phyloP scores from a whole-genome alignment of 1,140 invertebrate genomes.

The Stegodyphus mimosarum region DNA sequence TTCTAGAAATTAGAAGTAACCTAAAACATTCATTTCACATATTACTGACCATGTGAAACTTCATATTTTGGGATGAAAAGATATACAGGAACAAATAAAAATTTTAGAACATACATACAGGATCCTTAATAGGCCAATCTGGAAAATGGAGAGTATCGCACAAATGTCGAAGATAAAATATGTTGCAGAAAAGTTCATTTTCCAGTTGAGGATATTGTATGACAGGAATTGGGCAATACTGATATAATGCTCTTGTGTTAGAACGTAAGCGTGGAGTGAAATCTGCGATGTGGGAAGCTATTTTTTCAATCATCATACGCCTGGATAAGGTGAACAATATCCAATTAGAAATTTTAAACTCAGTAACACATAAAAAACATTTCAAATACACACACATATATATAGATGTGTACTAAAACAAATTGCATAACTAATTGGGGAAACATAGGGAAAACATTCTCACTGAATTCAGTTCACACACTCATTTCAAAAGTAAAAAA shows the following conservation, averaged over 20 bases:
- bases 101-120: slow-evolving; percentile 73
- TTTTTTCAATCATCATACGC: slow-evolving; percentile 94
- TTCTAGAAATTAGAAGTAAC: too few relatives aligned
- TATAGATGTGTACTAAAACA: too few relatives aligned
- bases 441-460: too few relatives aligned
- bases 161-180: slow-evolving; percentile 94
- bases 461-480: too few relatives aligned
- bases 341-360: too few relatives aligned
- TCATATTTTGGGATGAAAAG: too few relatives aligned
- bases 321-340: slow-evolving; percentile 68
- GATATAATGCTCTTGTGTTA: slow-evolving; percentile 94
- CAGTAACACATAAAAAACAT: too few relatives aligned
- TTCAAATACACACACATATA: too few relatives aligned
- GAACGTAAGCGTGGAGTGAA: slow-evolving; percentile 93
- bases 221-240: slow-evolving; percentile 95
- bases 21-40: too few relatives aligned
- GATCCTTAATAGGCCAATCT: slow-evolving; percentile 96
- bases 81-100: not conserved
- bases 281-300: slow-evolving; percentile 95
- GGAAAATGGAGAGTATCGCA: slow-evolving; percentile 92
- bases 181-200: slow-evolving; percentile 97
- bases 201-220: slow-evolving; percentile 95
- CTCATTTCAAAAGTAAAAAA: too few relatives aligned
- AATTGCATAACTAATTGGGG: too few relatives aligned
- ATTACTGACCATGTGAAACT: too few relatives aligned